Evolutionary conservation across 2,888 invertebrate genomes (phyloP).

Genomic region (Arrhopalites spinosus): DNA sequence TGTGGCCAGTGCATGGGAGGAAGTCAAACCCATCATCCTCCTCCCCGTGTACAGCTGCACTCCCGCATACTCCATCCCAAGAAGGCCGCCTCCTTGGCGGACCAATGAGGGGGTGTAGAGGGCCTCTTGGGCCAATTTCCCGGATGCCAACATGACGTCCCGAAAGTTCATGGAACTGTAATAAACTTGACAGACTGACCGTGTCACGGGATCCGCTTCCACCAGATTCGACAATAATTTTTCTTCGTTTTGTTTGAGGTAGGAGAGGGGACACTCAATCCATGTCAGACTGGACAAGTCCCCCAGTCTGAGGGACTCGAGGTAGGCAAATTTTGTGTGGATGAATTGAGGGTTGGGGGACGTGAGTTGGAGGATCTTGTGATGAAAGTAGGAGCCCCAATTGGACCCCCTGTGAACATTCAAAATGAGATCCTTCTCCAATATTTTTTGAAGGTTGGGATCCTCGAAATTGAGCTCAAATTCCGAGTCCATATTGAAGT

Average conservation of each 20-base stretch:
- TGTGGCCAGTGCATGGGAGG: constrained; percentile 64
- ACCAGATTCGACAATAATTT: background rate
- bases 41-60: constrained; percentile 54
- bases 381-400: constrained; percentile 78
- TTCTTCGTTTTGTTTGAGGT: background rate
- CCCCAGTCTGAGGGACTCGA: constrained; percentile 88
- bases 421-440: constrained; percentile 27
- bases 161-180: background rate
- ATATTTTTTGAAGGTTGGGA: too few species aligned
- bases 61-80: constrained; percentile 68
- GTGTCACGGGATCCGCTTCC: too few species aligned
- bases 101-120: too few species aligned
- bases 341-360: too few species aligned
- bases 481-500: background rate
- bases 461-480: background rate
- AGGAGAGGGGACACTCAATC: constrained; percentile 82
- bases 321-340: constrained; percentile 75
- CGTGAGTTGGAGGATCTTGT: constrained; percentile 60
- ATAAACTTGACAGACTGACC: background rate
- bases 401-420: constrained; percentile 63
- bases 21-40: constrained; percentile 62
- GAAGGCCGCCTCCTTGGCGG: too few species aligned
- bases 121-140: too few species aligned
- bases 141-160: background rate
- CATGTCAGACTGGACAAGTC: constrained; percentile 90